These are phyloP conservation scores for Cryptops parisi DNA, from an alignment of 2,888 invertebrate species.

Conservation along the genomic window DNA sequence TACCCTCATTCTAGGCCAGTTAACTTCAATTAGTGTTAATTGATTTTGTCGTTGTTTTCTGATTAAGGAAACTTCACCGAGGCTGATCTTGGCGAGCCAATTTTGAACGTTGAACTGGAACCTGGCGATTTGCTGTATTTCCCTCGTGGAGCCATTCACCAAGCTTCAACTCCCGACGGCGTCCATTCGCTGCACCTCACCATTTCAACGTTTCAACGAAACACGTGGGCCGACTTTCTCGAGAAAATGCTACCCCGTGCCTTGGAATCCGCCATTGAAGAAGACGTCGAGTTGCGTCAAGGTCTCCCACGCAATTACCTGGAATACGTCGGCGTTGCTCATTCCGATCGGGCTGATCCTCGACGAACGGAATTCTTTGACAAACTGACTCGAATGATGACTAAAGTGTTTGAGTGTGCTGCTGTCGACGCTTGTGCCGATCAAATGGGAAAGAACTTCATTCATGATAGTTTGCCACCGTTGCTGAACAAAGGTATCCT, in stretches of 20 bases:
- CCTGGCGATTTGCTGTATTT: constrained; percentile 89
- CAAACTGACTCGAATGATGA: constrained; percentile 42
- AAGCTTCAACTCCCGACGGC: constrained; percentile 60
- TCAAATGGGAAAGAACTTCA: constrained; percentile 65
- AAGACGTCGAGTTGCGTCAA: constrained; percentile 53
- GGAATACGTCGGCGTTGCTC: constrained; percentile 54
- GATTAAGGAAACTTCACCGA: constrained; percentile 32
- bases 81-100: constrained; percentile 59
- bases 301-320: constrained; percentile 69
- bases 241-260: constrained; percentile 64
- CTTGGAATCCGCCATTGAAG: constrained; percentile 51
- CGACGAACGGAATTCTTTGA: constrained; percentile 24
- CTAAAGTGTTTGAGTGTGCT: constrained; percentile 43
- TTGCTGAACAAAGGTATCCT: constrained; percentile 43
- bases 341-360: constrained; percentile 37
- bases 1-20: background rate
- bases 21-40: background rate
- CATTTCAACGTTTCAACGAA: constrained; percentile 78
- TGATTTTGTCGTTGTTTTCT: constrained; percentile 9
- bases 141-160: constrained; percentile 72
- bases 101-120: constrained; percentile 60
- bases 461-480: constrained; percentile 80
- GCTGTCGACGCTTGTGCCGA: constrained; percentile 70
- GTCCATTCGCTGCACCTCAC: constrained; percentile 89
- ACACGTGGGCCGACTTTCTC: constrained; percentile 76